phyloP scores from a whole-genome alignment of 1,140 invertebrate species.

The Euglossa dilemma region DNA sequence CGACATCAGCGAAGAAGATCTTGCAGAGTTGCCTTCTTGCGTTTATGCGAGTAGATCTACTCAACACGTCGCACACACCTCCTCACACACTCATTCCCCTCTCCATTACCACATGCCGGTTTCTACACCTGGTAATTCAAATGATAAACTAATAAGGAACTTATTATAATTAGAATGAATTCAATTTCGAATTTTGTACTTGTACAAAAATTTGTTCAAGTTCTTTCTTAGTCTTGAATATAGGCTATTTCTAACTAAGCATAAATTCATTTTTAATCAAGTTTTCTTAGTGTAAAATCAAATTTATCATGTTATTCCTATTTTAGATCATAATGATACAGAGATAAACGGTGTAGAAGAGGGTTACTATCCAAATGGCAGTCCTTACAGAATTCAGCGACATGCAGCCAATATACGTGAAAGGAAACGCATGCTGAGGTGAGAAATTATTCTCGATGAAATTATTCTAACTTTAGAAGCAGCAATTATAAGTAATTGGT shows the following conservation, averaged over 20 bases:
- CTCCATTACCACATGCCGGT: slow-evolving; percentile 80
- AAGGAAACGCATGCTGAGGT: slow-evolving; percentile 98
- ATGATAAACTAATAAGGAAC: neutral
- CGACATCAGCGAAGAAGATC: slow-evolving; percentile 83
- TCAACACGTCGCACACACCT: slow-evolving; percentile 76
- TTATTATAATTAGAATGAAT: too few species aligned
- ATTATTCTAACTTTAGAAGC: neutral
- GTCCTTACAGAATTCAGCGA: slow-evolving; percentile 92
- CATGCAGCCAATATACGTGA: slow-evolving; percentile 96
- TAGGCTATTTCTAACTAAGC: too few species aligned
- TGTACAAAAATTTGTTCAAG: too few species aligned
- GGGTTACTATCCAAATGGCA: slow-evolving; percentile 85
- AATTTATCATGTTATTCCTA: slow-evolving; percentile 18
- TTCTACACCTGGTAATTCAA: slow-evolving; percentile 75
- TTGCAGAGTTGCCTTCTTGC: slow-evolving; percentile 86
- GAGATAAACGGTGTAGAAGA: slow-evolving; percentile 81
- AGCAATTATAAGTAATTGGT: neutral
- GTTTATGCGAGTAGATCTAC: slow-evolving; percentile 85
- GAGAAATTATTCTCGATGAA: slow-evolving; percentile 76
- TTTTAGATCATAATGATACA: slow-evolving; percentile 77
- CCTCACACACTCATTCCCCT: slow-evolving; percentile 77
- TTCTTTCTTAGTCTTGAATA: too few species aligned
- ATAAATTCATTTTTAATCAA: neutral
- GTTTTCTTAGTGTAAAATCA: neutral
- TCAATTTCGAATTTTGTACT: neutral